Percentiles rank a stretch among this genome's conserved stretches.
phyloP scores from a whole-genome alignment of 2,113 vertebrate genomes.

The Melanostigma gelatinosum region DNA sequence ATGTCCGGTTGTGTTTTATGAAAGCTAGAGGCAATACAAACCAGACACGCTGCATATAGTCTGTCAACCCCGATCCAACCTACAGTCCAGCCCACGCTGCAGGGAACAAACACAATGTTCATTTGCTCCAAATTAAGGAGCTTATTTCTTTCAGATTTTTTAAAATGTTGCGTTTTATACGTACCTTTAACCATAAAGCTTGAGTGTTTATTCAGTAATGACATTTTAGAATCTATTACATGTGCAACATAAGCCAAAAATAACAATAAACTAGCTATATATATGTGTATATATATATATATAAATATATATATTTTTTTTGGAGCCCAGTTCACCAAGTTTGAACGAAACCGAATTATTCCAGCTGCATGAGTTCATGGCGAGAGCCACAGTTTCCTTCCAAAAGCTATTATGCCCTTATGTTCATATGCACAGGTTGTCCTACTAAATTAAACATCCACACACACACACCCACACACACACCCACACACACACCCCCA shows the following conservation, averaged over 20 bases:
- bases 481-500: conserved; percentile 20
- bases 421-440: conserved; percentile 31
- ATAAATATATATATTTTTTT: not conserved
- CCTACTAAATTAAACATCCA: conserved; percentile 50
- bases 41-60: not conserved
- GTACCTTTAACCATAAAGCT: not conserved
- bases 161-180: not conserved
- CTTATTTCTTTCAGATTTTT: not conserved
- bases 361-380: not conserved
- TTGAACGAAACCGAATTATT: not conserved
- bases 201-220: no score
- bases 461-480: not conserved
- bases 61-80: not conserved
- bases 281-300: no score
- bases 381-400: conserved; percentile 18
- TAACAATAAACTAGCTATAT: not conserved
- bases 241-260: not conserved
- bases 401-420: conserved; percentile 34
- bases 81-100: not conserved
- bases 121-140: not conserved
- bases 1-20: not conserved
- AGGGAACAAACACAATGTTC: not conserved
- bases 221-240: not conserved
- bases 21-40: not conserved
- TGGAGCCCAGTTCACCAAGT: not conserved